These are phyloP conservation scores for Bufotes viridis DNA, from an alignment of 2,797 vertebrate genomes.

Conservation along the genomic window DNA sequence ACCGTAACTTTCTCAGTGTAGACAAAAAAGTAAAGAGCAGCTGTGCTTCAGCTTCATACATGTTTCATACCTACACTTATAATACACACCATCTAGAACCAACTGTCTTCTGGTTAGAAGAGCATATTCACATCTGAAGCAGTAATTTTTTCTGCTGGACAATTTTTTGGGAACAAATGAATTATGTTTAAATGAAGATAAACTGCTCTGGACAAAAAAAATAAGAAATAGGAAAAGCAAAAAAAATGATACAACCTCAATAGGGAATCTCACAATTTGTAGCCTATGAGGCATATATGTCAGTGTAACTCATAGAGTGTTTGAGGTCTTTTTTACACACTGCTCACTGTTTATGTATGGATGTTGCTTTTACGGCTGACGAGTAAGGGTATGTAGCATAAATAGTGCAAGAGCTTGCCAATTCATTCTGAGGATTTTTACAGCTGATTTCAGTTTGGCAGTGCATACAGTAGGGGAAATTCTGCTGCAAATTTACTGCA, in stretches of 20 bases:
- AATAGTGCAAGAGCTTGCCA: too few relatives aligned
- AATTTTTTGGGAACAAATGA: neutral
- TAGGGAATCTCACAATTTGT: neutral
- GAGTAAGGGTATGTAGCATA: too few relatives aligned
- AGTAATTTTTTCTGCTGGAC: neutral
- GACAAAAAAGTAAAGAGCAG: neutral
- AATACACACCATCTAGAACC: neutral
- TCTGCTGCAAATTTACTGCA: too few relatives aligned
- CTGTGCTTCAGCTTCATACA: slow-evolving; percentile 6
- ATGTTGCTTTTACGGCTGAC: too few relatives aligned
- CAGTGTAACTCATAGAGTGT: too few relatives aligned
- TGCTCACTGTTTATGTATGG: neutral
- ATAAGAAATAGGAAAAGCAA: neutral
- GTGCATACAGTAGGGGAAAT: too few relatives aligned
- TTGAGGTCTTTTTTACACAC: neutral
- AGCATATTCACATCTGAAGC: neutral
- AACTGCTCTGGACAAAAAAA: neutral
- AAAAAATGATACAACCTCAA: neutral
- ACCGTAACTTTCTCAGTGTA: neutral
- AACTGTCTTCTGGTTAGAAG: neutral
- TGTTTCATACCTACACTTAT: neutral
- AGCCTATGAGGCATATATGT: neutral
- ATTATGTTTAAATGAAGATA: neutral
- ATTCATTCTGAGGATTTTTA: too few relatives aligned
- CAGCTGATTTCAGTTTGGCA: too few relatives aligned